These are phyloP conservation scores for Cardiocondyla obscurior DNA, from an alignment of 1,140 invertebrate genomes.

Conservation along the genomic window DNA sequence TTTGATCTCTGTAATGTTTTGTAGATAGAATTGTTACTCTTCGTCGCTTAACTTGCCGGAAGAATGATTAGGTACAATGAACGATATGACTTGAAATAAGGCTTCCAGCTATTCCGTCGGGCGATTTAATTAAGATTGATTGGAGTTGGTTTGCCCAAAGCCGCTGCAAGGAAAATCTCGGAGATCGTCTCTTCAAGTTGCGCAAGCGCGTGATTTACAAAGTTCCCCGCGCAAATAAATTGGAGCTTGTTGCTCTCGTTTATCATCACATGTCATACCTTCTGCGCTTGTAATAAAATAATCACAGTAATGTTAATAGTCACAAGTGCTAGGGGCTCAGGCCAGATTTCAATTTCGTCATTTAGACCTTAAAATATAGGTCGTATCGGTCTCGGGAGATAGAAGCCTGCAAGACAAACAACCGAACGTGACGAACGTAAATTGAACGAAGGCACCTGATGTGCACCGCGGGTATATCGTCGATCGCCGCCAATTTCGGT, in stretches of 20 bases:
- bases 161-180: not conserved
- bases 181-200: too few relatives aligned
- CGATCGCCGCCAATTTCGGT: not conserved
- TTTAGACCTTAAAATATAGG: too few relatives aligned
- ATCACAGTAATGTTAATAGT: too few relatives aligned
- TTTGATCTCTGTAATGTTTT: not conserved
- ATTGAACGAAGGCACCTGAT: not conserved
- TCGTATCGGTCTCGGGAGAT: not conserved
- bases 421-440: not conserved
- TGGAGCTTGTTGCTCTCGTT: not conserved
- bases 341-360: too few relatives aligned
- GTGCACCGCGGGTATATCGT: not conserved
- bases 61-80: not conserved
- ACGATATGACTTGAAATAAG: not conserved
- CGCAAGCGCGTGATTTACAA: constrained; percentile 17
- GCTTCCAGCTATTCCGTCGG: not conserved
- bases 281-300: not conserved
- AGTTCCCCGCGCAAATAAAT: constrained; percentile 3
- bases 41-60: not conserved
- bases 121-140: not conserved
- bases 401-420: not conserved
- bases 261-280: not conserved
- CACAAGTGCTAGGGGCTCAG: too few relatives aligned
- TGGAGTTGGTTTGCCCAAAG: not conserved
- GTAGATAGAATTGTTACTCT: not conserved